Percentiles rank a stretch among this genome's conserved stretches.
phyloP scores from a whole-genome alignment of 2,113 vertebrate species.

The Engystomops pustulosus region DNA sequence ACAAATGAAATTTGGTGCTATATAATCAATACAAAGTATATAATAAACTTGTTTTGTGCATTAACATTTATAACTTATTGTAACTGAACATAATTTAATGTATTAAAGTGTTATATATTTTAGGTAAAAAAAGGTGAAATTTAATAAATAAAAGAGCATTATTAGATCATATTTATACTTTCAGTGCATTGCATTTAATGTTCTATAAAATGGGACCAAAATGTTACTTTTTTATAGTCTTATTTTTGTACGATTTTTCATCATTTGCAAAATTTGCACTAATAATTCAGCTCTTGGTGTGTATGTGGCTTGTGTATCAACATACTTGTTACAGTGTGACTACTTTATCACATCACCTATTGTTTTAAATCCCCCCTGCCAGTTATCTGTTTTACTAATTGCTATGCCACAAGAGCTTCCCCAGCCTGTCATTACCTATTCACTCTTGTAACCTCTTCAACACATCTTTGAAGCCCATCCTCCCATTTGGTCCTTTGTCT shows the following conservation, averaged over 20 bases:
- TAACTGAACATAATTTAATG: too few species aligned
- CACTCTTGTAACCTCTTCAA: constrained; percentile 19
- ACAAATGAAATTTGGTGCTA: too few species aligned
- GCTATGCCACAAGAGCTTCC: background rate
- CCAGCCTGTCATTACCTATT: constrained; percentile 11
- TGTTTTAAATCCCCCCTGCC: background rate
- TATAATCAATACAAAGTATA: too few species aligned
- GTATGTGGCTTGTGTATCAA: too few species aligned
- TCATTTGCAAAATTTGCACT: background rate
- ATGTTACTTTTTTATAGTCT: background rate
- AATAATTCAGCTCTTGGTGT: background rate
- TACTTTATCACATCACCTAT: background rate
- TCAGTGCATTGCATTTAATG: background rate
- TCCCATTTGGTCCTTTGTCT: constrained; percentile 24
- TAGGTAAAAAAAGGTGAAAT: too few species aligned
- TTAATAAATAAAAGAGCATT: background rate
- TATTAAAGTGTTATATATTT: too few species aligned
- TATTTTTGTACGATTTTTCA: background rate
- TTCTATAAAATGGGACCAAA: background rate
- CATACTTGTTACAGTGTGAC: background rate
- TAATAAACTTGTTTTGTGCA: too few species aligned
- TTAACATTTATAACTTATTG: too few species aligned
- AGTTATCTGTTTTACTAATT: constrained; percentile 22
- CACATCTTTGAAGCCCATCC: constrained; percentile 31
- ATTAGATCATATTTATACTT: background rate